Evolutionary conservation across 1,140 invertebrate genomes (phyloP), one percentile per base, ranked within the genome.

Genomic region (Drosophila tani): DNA sequence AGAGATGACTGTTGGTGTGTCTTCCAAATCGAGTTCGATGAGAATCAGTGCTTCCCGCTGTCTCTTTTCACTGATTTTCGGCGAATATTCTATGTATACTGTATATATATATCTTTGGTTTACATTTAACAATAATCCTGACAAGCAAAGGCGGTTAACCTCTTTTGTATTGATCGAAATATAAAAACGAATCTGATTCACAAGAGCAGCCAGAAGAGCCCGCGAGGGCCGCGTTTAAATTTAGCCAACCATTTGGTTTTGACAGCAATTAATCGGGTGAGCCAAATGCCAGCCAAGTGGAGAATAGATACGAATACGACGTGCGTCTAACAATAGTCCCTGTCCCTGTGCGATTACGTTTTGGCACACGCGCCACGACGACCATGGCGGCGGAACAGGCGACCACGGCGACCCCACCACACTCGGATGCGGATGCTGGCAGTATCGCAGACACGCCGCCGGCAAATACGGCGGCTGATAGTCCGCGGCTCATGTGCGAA

Each of bases 201-300:
- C 27, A 51, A 67, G 14, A 55, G 32, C 27, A 3, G 27, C 9
- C 12, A 29, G 35, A 5, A 29, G 35, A 5, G 65, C 41, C 29
- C 41, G 15, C 24, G 29, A 27, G 29, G 63, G 38, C 46, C 15
- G 62, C 19, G 55, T 87, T 83, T 87, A 88, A 88, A 70, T 66
- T 84, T 88, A 87, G 83, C 78, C 73, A 47, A 41, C 19, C 14
- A 67, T 73, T 75, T 49, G 50, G 29, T 62, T 62, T 81, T 84
- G 82, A 87, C 83, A 88, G 69, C 62, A 74, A 87, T 87, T 88
- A 88, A 88, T 87, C 65, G 77, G 53, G 40, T 63, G 65, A 60
- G 50, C 50, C 74, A 62, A 62, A 78, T 73, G 70, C 53, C 51
- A 55, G 17, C 65, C 65, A 53, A 77, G 24, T 68, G 64, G 47